Conservation (phyloP, 1,140 invertebrate species). For the Brachionus koreanus region DNA sequence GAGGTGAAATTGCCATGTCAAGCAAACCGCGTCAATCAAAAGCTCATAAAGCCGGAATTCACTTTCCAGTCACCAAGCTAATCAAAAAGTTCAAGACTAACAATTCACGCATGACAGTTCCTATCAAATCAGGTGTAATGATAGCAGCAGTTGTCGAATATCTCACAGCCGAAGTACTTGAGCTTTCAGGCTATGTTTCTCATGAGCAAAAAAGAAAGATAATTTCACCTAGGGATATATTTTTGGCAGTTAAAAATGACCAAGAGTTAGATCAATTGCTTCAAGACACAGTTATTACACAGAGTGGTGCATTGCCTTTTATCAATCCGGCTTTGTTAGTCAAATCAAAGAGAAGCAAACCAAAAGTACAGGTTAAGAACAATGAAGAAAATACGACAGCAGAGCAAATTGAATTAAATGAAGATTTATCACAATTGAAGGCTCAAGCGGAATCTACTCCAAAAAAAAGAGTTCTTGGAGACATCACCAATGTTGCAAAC, state of each 20-base stretch:
- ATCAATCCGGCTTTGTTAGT: background rate
- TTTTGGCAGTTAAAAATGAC: constrained; percentile 95
- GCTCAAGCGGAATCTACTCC: background rate
- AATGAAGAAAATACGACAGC: background rate
- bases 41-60: constrained; percentile 88
- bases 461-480: background rate
- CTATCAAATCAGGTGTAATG: constrained; percentile 96
- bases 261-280: constrained; percentile 98
- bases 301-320: background rate
- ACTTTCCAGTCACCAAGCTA: constrained; percentile 96
- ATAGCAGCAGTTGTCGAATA: constrained; percentile 98
- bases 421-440: background rate
- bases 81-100: constrained; percentile 96
- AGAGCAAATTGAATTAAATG: background rate
- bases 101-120: constrained; percentile 94
- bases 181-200: constrained; percentile 95
- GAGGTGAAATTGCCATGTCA: constrained; percentile 97
- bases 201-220: constrained; percentile 99
- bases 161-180: constrained; percentile 87
- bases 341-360: background rate
- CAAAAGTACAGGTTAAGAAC: background rate
- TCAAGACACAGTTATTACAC: constrained; percentile 81
- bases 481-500: background rate
- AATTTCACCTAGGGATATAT: constrained; percentile 97
- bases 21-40: constrained; percentile 86